These are phyloP conservation scores for Leguminivora glycinivorella DNA, from an alignment of 1,140 invertebrate species.

Conservation along the genomic window DNA sequence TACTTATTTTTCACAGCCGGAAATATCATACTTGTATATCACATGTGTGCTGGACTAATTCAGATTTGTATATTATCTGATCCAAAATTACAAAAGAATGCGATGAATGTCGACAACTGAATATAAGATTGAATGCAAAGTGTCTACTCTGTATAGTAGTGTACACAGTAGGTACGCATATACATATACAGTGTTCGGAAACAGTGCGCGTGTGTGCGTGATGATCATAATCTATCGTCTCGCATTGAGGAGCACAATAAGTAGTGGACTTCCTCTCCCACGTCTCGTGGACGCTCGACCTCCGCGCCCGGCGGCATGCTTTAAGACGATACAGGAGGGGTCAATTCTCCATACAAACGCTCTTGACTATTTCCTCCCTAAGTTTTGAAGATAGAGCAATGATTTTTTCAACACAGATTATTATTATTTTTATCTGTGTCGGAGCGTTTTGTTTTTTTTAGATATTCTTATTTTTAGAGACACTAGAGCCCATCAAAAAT, in stretches of 20 bases:
- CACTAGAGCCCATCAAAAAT: too few relatives aligned
- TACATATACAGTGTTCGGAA: background rate
- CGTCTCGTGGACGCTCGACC: constrained; percentile 69
- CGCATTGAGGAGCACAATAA: constrained; percentile 75
- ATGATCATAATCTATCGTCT: constrained; percentile 72
- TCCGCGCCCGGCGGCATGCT: constrained; percentile 63
- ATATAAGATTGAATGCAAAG: background rate
- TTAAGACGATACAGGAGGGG: too few relatives aligned
- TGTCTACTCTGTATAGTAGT: background rate
- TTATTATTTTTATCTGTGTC: too few relatives aligned
- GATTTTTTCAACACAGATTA: too few relatives aligned
- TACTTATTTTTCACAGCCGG: background rate
- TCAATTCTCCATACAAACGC: constrained; percentile 35
- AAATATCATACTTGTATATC: too few relatives aligned
- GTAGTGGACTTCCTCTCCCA: constrained; percentile 75
- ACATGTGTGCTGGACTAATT: too few relatives aligned
- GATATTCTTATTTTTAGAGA: too few relatives aligned
- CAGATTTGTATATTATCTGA: too few relatives aligned
- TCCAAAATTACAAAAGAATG: too few relatives aligned
- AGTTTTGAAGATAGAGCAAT: too few relatives aligned
- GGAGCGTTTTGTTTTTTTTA: too few relatives aligned
- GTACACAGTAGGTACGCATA: background rate
- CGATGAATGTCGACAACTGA: background rate
- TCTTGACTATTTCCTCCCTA: background rate
- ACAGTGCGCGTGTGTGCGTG: constrained; percentile 38